Base-by-base conservation (phyloP, 2,797 vertebrate genomes). In the Gymnothorax javanicus region DNA sequence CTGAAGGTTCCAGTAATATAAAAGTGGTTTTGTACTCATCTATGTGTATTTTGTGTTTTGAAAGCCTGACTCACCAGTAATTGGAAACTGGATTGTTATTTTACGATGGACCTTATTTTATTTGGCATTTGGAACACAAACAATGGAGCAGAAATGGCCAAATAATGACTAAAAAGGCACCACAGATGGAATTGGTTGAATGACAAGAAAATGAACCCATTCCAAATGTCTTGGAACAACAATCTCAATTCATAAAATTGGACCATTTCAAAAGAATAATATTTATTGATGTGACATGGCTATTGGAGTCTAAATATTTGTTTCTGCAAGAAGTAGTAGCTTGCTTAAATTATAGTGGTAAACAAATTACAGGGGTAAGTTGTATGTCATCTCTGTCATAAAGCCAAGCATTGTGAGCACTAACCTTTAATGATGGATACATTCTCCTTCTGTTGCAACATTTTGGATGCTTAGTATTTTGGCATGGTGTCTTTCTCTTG, bases 301-400 rank as follows among this genome's bases (percentile, higher is more conserved):
- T 69, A 8, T 69, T 69, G 64, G 64, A 69, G 64, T 69, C 64
- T 69, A 69, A 69, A 69, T 69, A 25, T 69, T 69, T 69, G 33
- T 69, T n/a, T 69, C 64, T 9, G 64, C 25, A 69, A 23, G 25
- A 7, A n/a, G 64, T 9, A 69, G 25, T 69, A 69, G 6, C 64
- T 17, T 2, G 7, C 11, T 2, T 25, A 69, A 69, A 69, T 69
- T 69, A 69, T 25, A 7, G 23, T 1, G 64, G 23, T n/a, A 67
- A 69, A 69, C 64, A 69, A 69, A 69, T 69, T 69, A 69, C 64
- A 69, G 64, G 64, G 64, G n/a, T n/a, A 69, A n/a, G n/a, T 69
- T 9, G 23, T 25, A 43, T 43, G 33, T 43, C 33, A 43, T 43
- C 33, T 43, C 33, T 43, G 33, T n/a, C n/a, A 69, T 20, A 23